phyloP scores from a whole-genome alignment of 1,140 invertebrate genomes.

The Zaprionus ghesquierei region DNA sequence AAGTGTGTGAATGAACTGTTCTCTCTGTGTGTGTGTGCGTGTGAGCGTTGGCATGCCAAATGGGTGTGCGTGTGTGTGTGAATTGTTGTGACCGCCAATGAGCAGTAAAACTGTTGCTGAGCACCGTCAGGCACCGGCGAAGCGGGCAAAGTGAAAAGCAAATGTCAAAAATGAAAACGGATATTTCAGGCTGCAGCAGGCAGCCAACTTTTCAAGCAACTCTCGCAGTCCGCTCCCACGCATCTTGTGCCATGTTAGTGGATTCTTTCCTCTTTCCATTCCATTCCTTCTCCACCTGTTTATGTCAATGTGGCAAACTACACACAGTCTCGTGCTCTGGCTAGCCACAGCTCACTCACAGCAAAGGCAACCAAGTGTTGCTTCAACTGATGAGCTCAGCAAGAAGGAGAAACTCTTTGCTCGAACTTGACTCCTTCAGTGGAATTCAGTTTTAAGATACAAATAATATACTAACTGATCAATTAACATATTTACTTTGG shows the following conservation, averaged over 20 bases:
- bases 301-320: neutral
- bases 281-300: neutral
- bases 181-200: constrained; percentile 4
- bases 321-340: neutral
- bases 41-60: neutral
- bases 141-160: constrained; percentile 38
- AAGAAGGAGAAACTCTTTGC: neutral
- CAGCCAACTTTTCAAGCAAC: neutral
- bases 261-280: neutral
- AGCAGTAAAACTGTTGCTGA: constrained; percentile 76
- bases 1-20: constrained; percentile 26
- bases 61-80: constrained; percentile 7
- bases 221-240: neutral
- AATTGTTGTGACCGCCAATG: constrained; percentile 70
- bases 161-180: constrained; percentile 66
- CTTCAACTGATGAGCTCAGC: constrained; percentile 30
- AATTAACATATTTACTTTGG: too few relatives aligned
- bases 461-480: too few relatives aligned
- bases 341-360: neutral
- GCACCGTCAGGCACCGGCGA: constrained; percentile 34
- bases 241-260: neutral
- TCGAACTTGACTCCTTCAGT: too few relatives aligned
- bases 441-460: too few relatives aligned
- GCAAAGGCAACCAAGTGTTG: constrained; percentile 66
- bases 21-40: neutral